These are phyloP conservation scores for Drosophila asahinai DNA, from an alignment of 1,140 invertebrate genomes.

Conservation along the genomic window DNA sequence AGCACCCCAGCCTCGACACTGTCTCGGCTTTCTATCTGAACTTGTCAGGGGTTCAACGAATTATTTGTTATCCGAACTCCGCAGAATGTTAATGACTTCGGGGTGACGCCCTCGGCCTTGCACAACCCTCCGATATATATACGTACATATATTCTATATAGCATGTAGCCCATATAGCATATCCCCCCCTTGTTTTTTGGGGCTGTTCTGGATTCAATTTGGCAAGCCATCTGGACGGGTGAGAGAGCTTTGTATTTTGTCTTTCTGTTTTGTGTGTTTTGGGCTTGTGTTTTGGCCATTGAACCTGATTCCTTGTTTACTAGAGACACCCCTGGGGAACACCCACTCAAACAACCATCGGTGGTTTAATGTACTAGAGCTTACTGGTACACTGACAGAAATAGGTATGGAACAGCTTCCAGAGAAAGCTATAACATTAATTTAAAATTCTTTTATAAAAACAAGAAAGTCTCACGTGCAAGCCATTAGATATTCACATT, in stretches of 20 bases:
- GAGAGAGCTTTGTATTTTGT: conserved; percentile 25
- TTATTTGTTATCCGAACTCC: conserved; percentile 42
- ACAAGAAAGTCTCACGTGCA: too few relatives aligned
- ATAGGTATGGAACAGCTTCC: background rate
- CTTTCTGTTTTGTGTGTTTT: conserved; percentile 21
- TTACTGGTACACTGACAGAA: background rate
- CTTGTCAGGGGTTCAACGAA: conserved; percentile 34
- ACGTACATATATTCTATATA: conserved; percentile 3
- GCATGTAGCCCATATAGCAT: conserved; percentile 11
- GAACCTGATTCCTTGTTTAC: conserved; percentile 42
- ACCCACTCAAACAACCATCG: background rate
- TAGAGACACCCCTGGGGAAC: conserved; percentile 27
- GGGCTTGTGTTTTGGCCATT: conserved; percentile 43
- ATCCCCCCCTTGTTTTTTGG: conserved; percentile 3
- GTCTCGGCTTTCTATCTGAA: conserved; percentile 20
- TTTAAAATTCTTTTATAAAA: too few relatives aligned
- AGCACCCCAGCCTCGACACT: background rate
- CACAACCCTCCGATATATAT: conserved; percentile 20
- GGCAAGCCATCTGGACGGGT: conserved; percentile 41
- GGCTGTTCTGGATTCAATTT: conserved; percentile 34
- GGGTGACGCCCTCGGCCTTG: conserved; percentile 20
- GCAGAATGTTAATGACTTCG: conserved; percentile 36
- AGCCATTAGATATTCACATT: background rate
- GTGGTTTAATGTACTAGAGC: conserved; percentile 6
- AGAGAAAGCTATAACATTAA: too few relatives aligned